Evolutionary conservation across 1,140 invertebrate species (phyloP).

Genomic region (Pemphigus obesinymphae): DNA sequence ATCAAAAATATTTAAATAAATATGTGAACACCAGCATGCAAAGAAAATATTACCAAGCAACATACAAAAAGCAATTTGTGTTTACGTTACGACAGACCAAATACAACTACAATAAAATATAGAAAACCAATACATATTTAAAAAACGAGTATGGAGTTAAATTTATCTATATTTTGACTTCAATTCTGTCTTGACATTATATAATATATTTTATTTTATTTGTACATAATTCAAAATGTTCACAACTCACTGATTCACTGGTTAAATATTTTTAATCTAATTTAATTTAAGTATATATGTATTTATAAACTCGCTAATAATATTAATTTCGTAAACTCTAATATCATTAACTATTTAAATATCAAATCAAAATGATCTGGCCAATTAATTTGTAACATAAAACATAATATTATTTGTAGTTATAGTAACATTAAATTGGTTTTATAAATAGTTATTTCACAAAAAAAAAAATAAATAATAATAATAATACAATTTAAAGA

Average conservation of each 20-base stretch:
- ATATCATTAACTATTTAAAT: not conserved
- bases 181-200: not conserved
- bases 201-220: not conserved
- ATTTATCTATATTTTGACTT: not conserved
- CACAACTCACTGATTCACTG: not conserved
- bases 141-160: too few species aligned
- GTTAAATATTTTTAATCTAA: not conserved
- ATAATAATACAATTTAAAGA: too few species aligned
- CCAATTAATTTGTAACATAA: not conserved
- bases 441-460: too few species aligned
- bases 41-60: not conserved
- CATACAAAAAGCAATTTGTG: slow-evolving; percentile 3
- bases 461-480: too few species aligned
- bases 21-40: not conserved
- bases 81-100: slow-evolving; percentile 17
- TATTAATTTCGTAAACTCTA: not conserved
- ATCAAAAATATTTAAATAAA: not conserved
- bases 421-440: too few species aligned
- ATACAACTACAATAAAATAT: not conserved
- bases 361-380: not conserved
- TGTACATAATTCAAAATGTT: not conserved
- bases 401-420: too few species aligned
- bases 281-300: not conserved
- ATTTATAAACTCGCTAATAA: not conserved
- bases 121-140: not conserved